Base-by-base conservation (phyloP, 1,140 invertebrate genomes). In the Goniozus legneri region DNA sequence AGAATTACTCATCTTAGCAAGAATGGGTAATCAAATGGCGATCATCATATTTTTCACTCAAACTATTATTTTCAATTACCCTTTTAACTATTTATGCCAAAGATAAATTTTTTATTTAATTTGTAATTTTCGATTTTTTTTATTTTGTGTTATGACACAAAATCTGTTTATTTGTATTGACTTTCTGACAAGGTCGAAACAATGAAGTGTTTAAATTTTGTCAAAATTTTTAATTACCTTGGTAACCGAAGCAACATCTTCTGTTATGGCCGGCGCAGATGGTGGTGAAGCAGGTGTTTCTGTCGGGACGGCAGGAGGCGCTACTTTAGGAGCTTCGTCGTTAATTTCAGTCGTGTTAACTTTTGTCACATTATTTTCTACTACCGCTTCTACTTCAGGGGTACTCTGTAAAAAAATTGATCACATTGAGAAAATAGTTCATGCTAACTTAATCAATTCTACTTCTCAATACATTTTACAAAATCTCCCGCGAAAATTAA, bases 171-270 rank as follows among this genome's bases (percentile, higher is more conserved):
- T 27, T 10, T 6, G 10, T 27, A 10, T 27, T 10, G 24, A 10
- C 4, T 27, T 27, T 27, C 24, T 4, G 4, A 27, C 4, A 27
- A 6, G 10, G 4, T 6, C 24, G 4, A 27, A 27, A 27, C 24
- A 14, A 4, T 37, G 16, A 39, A 37, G 24, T 13, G 15, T 27
- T 35, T 14, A 35, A 37, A 27, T 27, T 6, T 27, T 27, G 10
- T 6, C 4, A 27, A 10, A 27, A 20, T 6, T 22, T 41, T 38
- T n/a, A n/a, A 31, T 36, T 58, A 75, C 73, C 65, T 74, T 74
- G 43, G 66, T 73, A 8, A 76, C 72, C 10, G 73, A 75, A 38
- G 73, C 66, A 41, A 76, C 73, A 46, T 76, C 73, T 57, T 76
- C 72, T 34, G 71, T 76, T 49, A 75, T 75, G 36, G 65, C 71